Evolutionary conservation across 2,888 invertebrate genomes (phyloP), one percentile per base, ranked within the genome.

Genomic region (Leucozona laternaria): DNA sequence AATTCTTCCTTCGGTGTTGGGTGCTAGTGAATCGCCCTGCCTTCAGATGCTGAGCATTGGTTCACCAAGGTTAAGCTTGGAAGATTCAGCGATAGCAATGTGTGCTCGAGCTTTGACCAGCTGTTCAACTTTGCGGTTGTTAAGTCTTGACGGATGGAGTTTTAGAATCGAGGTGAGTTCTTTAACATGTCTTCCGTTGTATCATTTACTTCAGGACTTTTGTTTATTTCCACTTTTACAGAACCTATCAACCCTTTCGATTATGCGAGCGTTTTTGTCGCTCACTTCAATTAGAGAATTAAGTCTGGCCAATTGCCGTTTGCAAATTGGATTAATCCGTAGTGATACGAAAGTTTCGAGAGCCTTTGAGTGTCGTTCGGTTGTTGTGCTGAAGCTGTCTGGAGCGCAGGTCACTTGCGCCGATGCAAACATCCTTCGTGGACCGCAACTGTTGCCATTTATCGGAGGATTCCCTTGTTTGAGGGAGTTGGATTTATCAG

Each of bases 91-190:
- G 55, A 89, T 90, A 48, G 89, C 89, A 22, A 90, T 91, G 90
- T 89, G 90, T 43, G 90, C 90, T 2, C 88, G 90, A 83, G 89
- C 91, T 6, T 77, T 91, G 55, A 89, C 90, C 13, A 93, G 92
- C 89, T 93, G 93, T 62, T 93, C 93, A 13, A 93, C 93, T 5
- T 91, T 94, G 4, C 90, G 93, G 50, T 90, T 94, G 22, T 92
- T 94, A 64, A 93, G 93, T 88, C 91, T 94, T 82, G 94, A 94
- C 88, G 94, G 94, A 82, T 94, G 94, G 94, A 94, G 93, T 55
- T 94, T 94, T 88, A 92, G 94, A 89, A 92, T 94, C 88, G 94
- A 94, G 93, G 94, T 94, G 84, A 91, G 91, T 53, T 13, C 6
- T 80, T 8, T 15, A 0, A n/a, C 2, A 40, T n/a, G 13, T 7